phyloP scores from a whole-genome alignment of 2,113 vertebrate genomes.

The Hirundichthys speculiger region DNA sequence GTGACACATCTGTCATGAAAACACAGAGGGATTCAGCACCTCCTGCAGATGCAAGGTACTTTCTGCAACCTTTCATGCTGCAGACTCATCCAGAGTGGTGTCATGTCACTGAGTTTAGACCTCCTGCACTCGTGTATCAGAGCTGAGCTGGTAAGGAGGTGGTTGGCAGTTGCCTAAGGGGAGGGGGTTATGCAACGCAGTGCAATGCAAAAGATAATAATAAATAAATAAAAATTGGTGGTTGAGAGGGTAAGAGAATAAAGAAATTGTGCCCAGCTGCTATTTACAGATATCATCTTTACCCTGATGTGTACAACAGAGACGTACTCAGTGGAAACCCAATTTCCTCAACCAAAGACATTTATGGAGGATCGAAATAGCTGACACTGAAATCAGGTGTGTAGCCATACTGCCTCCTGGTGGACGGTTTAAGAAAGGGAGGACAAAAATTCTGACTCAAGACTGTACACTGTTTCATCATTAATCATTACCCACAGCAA shows the following conservation, averaged over 20 bases:
- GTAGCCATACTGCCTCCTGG: constrained; percentile 66
- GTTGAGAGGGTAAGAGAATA: not conserved
- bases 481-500: constrained; percentile 10
- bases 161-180: constrained; percentile 74
- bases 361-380: constrained; percentile 4
- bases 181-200: constrained; percentile 39
- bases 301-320: constrained; percentile 32
- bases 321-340: constrained; percentile 56
- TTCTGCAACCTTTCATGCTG: constrained; percentile 52
- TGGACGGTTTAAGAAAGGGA: constrained; percentile 37
- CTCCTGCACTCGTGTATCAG: constrained; percentile 42
- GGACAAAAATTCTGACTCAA: not conserved
- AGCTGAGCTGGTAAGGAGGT: constrained; percentile 57
- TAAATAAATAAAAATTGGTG: constrained; percentile 15
- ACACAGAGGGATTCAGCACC: constrained; percentile 37
- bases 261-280: constrained; percentile 58
- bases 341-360: constrained; percentile 37
- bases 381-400: constrained; percentile 17
- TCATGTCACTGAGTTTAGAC: constrained; percentile 46
- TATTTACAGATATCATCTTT: constrained; percentile 76
- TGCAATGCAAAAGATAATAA: no score
- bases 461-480: not conserved
- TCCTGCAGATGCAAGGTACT: constrained; percentile 49
- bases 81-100: constrained; percentile 26
- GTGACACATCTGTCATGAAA: constrained; percentile 49